Evolutionary conservation across 2,797 vertebrate genomes (phyloP).

Genomic region (Enteromius anoplus): DNA sequence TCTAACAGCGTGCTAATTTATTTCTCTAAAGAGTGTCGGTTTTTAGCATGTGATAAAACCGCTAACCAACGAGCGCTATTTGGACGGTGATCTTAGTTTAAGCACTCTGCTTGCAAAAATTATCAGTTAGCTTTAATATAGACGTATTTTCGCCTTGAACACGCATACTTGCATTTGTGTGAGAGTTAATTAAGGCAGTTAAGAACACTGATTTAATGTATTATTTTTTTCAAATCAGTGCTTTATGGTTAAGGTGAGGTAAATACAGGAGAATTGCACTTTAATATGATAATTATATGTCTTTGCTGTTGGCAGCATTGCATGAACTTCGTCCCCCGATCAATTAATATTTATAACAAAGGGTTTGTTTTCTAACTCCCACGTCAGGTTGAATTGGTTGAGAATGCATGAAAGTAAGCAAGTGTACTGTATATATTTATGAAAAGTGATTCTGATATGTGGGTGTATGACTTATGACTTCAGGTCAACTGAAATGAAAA

Average conservation of each 20-base stretch:
- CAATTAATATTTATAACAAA: slow-evolving; percentile 44
- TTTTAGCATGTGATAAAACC: slow-evolving; percentile 58
- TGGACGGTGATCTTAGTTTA: slow-evolving; percentile 43
- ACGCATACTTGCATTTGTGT: background rate
- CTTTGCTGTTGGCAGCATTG: slow-evolving; percentile 22
- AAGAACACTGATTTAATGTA: background rate
- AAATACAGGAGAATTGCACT: slow-evolving; percentile 1
- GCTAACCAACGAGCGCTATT: slow-evolving; percentile 36
- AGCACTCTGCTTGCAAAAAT: background rate
- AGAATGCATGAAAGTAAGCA: slow-evolving; percentile 20
- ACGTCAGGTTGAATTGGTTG: slow-evolving; percentile 15
- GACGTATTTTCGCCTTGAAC: background rate
- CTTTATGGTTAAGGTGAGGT: background rate
- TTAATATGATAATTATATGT: slow-evolving; percentile 26
- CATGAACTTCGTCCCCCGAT: slow-evolving; percentile 18
- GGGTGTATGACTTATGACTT: slow-evolving; percentile 25
- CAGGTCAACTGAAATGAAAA: slow-evolving; percentile 23
- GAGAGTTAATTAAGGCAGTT: background rate
- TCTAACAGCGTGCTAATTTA: slow-evolving; percentile 58
- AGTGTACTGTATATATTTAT: background rate
- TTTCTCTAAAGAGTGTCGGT: slow-evolving; percentile 54
- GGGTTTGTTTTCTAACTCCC: slow-evolving; percentile 29
- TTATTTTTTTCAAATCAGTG: slow-evolving; percentile 4
- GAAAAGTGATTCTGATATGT: slow-evolving; percentile 13
- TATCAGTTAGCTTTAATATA: slow-evolving; percentile 32